Evolutionary conservation across 2,113 vertebrate species (phyloP).

Genomic region (Epinephelus moara): DNA sequence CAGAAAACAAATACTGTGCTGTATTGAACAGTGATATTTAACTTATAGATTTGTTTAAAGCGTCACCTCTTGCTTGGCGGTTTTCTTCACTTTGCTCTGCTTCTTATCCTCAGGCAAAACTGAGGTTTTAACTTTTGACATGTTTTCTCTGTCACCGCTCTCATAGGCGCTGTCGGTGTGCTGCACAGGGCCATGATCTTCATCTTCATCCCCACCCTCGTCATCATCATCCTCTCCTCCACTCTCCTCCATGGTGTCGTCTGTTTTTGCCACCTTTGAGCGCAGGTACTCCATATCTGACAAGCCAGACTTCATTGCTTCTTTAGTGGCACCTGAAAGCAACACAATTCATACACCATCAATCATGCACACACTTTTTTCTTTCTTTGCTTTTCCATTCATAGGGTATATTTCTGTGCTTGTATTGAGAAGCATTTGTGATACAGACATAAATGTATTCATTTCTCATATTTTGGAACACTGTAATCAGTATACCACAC

Average conservation of each 20-base stretch:
- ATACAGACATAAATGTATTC: neutral
- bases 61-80: conserved; percentile 67
- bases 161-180: conserved; percentile 49
- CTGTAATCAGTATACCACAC: neutral
- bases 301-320: conserved; percentile 83
- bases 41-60: neutral
- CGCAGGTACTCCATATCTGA: conserved; percentile 97
- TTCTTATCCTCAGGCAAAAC: conserved; percentile 29
- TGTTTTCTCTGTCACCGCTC: conserved; percentile 39
- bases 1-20: neutral
- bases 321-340: conserved; percentile 72
- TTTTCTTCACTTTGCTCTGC: conserved; percentile 53
- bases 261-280: conserved; percentile 88
- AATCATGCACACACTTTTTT: neutral
- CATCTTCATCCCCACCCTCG: conserved; percentile 27
- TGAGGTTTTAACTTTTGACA: conserved; percentile 43
- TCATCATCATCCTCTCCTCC: conserved; percentile 36
- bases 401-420: neutral
- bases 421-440: neutral
- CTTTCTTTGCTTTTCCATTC: neutral
- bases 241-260: conserved; percentile 56
- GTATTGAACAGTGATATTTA: neutral
- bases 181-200: conserved; percentile 24
- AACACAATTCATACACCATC: neutral
- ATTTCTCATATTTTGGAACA: neutral